Evolutionary conservation across 2,113 vertebrate genomes (phyloP).

Genomic region (Anser cygnoides): DNA sequence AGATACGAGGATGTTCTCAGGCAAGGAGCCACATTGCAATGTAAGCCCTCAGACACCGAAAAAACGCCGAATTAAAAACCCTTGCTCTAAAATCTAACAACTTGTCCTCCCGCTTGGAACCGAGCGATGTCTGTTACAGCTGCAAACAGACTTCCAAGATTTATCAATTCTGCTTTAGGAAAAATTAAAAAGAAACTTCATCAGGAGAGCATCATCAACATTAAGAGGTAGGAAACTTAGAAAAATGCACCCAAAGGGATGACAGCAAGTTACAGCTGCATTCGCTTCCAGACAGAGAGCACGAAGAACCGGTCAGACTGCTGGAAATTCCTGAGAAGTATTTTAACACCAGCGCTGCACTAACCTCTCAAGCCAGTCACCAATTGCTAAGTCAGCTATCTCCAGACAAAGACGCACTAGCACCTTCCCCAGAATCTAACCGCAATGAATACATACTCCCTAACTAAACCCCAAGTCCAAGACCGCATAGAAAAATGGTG

Average conservation of each 20-base stretch:
- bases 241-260: neutral
- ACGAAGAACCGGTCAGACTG: neutral
- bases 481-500: neutral
- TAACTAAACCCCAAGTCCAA: neutral
- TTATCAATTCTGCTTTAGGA: neutral
- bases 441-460: neutral
- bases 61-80: neutral
- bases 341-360: neutral
- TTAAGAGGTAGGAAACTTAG: neutral
- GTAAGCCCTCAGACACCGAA: neutral
- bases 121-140: neutral
- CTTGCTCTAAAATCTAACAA: neutral
- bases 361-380: neutral
- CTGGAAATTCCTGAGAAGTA: neutral
- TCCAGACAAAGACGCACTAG: neutral
- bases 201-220: neutral
- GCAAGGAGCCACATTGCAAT: neutral
- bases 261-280: neutral
- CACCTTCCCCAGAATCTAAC: neutral
- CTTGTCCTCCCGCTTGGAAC: neutral
- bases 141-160: neutral
- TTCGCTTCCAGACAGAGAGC: neutral
- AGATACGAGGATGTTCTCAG: slow-evolving; percentile 54
- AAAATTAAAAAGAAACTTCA: neutral
- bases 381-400: neutral